A percentile compares a stretch with the other conserved stretches of the same genome.
phyloP scores from a whole-genome alignment of 2,113 vertebrate species.

The Pogona vitticeps region DNA sequence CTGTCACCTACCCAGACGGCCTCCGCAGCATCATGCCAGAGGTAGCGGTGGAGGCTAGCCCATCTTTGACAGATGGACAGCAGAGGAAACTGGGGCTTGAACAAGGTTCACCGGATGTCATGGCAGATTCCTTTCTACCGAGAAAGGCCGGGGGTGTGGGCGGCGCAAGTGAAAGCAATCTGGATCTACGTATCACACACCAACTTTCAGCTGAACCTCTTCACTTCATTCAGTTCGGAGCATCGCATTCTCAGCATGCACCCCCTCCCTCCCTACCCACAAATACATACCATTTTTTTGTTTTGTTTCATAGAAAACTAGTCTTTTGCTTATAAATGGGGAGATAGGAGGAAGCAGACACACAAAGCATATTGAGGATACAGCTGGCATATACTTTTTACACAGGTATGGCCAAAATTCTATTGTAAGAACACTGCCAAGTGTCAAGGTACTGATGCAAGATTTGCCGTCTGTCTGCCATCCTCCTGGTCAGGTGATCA shows the following conservation, averaged over 20 bases:
- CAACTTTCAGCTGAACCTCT: not conserved
- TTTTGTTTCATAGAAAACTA: not conserved
- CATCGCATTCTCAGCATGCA: not conserved
- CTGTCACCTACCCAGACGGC: not conserved
- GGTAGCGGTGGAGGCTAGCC: not conserved
- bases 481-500: no score
- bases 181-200: no score
- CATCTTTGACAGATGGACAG: not conserved
- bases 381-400: no score
- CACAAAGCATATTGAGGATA: no score
- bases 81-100: slow-evolving; percentile 4
- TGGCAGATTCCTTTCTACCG: not conserved
- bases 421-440: no score
- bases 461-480: no score
- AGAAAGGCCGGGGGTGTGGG: no score
- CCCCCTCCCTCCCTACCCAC: no score
- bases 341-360: no score
- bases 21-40: not conserved
- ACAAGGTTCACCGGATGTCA: slow-evolving; percentile 22
- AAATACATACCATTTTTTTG: no score
- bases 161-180: not conserved
- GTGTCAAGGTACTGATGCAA: no score
- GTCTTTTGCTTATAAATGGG: not conserved
- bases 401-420: no score
- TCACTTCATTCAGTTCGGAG: not conserved